Base-by-base conservation (phyloP, 1,140 invertebrate species). In the Trypoxylus dichotomus region DNA sequence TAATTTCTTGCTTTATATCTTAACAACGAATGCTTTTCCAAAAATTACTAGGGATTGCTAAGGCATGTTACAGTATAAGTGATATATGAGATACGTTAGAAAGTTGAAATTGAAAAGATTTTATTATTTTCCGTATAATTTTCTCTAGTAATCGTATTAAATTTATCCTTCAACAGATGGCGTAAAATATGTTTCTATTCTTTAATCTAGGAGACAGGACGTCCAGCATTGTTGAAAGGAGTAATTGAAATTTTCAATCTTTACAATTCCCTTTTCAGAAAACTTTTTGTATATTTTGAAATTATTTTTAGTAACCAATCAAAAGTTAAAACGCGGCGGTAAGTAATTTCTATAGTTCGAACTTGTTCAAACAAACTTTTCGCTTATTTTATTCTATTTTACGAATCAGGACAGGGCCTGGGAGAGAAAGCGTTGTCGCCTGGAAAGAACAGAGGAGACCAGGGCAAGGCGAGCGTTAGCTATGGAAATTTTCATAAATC, bases 401-500 rank as follows among this genome's bases (percentile, higher is more conserved):
- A 63, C 60, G 25, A 63, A 25, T 63, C 25, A 13, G 25, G 13
- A 25, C 6, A 63, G n/a, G 60, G 60, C 60, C 13, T 21, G 25
- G 19, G 10, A 63, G 13, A 24, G 19, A 24, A 63, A 24, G 60
- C 25, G 19, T 21, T 24, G 25, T 11, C 25, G 25, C 60, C 25
- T n/a, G 43, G 13, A 47, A 47, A n/a, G 43, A 47, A 47, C 32
- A 37, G 43, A 47, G 1, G 43, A 19, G n/a, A 13, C 8, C 43
- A 47, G 43, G 43, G 32, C 32, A 47, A 13, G 6, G 13, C 43
- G n/a, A 3, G 13, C 43, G 43, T 47, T 47, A 19, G 43, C 43
- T 47, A 47, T 63, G 60, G 25, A 63, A 63, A 63, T 63, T 24
- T 63, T 63, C 60, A 63, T 63, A 63, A 63, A 63, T 63, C 60